Base-by-base conservation (phyloP, 2,888 invertebrate species). In the Tenthredo mesomela region DNA sequence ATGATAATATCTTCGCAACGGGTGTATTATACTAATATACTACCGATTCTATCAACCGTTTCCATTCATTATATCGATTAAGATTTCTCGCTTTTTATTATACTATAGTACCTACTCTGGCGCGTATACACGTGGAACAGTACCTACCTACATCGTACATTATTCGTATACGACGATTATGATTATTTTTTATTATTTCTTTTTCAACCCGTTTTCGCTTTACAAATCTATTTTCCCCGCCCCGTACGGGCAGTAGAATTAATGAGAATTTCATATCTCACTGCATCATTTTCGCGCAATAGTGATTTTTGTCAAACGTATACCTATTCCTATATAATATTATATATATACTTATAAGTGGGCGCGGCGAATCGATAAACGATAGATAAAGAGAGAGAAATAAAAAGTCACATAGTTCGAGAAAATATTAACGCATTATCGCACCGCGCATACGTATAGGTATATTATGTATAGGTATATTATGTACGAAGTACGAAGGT, bases 301-400 rank as follows among this genome's bases (percentile, higher is more conserved):
- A n/a, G 33, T 70, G 4, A 37, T 33, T n/a, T 70, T 70, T 70
- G 70, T 70, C 9, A 37, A 37, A 70, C 9, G 15, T n/a, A 37
- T 29, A 29, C 29, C 1, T n/a, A n/a, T n/a, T n/a, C n/a, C n/a
- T n/a, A n/a, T n/a, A n/a, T n/a, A n/a, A n/a, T n/a, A n/a, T n/a
- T n/a, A 2, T 29, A 29, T 6, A 5, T 29, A n/a, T 50, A 54
- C 18, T 18, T n/a, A 50, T 0, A 10, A 29, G 21, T 61, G 61
- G 61, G 61, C 61, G 61, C 61, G 61, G 61, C 25, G 9, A 25
- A 29, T 61, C 61, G 61, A 61, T 61, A 61, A 61, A 61, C 21
- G 25, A 61, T 61, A 29, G 61, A 61, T 70, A 37, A 18, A 70
- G 33, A n/a, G 18, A 18, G 18, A 70, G 54, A 37, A 29, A 18